phyloP scores from a whole-genome alignment of 2,888 invertebrate species.

The Xestia xanthographa region DNA sequence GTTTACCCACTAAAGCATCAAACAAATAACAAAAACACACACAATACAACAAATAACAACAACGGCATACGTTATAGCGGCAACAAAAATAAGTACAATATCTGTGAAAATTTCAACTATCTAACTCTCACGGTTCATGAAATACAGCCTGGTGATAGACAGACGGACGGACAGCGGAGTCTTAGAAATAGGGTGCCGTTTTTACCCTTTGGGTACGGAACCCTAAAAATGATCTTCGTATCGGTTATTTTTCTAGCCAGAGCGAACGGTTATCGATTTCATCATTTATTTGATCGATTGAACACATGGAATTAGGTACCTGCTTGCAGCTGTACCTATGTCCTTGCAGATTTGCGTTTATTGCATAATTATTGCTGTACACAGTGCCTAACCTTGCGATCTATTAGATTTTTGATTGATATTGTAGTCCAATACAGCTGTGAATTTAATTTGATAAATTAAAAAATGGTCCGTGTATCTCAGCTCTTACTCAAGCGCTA shows the following conservation, averaged over 20 bases:
- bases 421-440: slow-evolving; percentile 1
- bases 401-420: slow-evolving; percentile 8
- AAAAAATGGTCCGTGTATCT: not conserved
- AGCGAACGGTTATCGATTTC: slow-evolving; percentile 5
- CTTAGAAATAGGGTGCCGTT: no score
- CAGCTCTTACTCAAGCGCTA: slow-evolving; percentile 10
- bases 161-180: no score
- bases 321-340: not conserved
- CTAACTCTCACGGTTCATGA: no score
- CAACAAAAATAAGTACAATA: no score
- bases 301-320: not conserved
- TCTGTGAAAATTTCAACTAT: no score
- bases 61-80: no score
- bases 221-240: slow-evolving; percentile 4
- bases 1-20: no score
- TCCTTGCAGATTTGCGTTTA: not conserved
- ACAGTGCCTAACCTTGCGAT: not conserved
- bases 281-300: slow-evolving; percentile 3
- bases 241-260: not conserved
- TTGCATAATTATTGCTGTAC: not conserved
- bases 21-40: no score
- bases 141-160: no score
- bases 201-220: no score
- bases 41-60: no score
- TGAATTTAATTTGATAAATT: not conserved